phyloP scores from a whole-genome alignment of 1,140 invertebrate genomes.

The Mya arenaria region DNA sequence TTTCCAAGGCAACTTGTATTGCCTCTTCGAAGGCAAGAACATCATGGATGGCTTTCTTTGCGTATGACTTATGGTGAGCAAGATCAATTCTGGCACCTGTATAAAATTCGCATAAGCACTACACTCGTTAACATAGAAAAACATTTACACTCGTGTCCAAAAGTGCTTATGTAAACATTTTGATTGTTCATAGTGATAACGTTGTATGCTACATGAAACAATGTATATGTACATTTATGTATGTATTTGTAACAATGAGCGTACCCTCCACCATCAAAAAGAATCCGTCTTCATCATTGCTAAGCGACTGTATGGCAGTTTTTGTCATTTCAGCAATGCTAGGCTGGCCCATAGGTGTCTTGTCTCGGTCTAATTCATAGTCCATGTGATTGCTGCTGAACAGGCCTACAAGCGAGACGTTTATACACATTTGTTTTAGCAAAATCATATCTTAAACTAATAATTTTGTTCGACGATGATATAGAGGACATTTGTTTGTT shows the following conservation, averaged over 20 bases:
- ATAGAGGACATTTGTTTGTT: too few relatives aligned
- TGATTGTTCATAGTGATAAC: too few relatives aligned
- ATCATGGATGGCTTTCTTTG: conserved; percentile 90
- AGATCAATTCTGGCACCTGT: conserved; percentile 88
- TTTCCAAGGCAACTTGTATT: conserved; percentile 85
- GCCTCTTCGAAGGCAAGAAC: conserved; percentile 88
- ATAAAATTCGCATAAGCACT: too few relatives aligned
- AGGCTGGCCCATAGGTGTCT: conserved; percentile 81
- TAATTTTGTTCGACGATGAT: too few relatives aligned
- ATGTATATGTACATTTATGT: too few relatives aligned
- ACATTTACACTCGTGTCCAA: too few relatives aligned
- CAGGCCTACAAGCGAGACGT: conserved; percentile 78
- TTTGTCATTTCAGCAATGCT: conserved; percentile 92
- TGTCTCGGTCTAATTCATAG: conserved; percentile 87
- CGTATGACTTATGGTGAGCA: conserved; percentile 91
- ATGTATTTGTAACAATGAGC: background rate
- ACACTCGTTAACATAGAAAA: too few relatives aligned
- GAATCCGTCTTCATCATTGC: conserved; percentile 89
- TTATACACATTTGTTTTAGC: too few relatives aligned
- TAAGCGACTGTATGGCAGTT: conserved; percentile 90
- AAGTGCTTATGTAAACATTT: too few relatives aligned
- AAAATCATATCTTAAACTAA: too few relatives aligned
- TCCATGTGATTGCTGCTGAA: conserved; percentile 90
- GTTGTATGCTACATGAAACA: too few relatives aligned
- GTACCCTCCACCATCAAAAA: conserved; percentile 93